phyloP scores from a whole-genome alignment of 64 coral and sea anemone genomes.

The Catalaphyllia jardinei region DNA sequence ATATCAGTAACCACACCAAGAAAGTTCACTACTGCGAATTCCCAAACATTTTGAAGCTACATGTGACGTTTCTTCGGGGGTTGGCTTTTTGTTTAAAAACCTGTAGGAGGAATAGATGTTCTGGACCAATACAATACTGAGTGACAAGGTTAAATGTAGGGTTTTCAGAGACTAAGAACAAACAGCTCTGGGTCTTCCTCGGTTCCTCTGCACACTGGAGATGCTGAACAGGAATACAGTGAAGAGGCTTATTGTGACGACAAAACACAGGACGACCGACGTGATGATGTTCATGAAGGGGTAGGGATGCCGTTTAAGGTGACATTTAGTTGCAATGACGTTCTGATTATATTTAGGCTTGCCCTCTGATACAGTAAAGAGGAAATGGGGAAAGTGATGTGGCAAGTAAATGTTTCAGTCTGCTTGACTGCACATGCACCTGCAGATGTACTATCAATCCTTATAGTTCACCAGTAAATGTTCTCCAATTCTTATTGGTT shows the following conservation, averaged over 20 bases:
- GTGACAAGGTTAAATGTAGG: neutral
- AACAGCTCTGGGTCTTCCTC: neutral
- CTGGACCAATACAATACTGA: neutral
- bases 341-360: neutral
- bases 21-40: no score
- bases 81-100: no score
- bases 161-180: slow-evolving; percentile 18
- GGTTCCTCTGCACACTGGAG: neutral
- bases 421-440: no score
- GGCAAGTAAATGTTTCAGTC: no score
- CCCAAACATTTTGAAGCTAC: no score
- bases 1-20: no score
- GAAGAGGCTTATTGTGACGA: slow-evolving; percentile 8
- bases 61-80: no score
- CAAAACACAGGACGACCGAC: neutral
- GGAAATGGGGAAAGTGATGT: no score
- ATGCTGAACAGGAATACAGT: neutral
- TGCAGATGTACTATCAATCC: no score
- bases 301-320: neutral
- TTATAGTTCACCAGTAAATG: no score
- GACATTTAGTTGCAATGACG: neutral
- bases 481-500: no score
- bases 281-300: slow-evolving; percentile 24
- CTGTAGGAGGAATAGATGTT: neutral
- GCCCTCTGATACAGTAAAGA: no score